Conservation (phyloP, 35 echinoderm and acorn worm species). For the Chiridota heheva region DNA sequence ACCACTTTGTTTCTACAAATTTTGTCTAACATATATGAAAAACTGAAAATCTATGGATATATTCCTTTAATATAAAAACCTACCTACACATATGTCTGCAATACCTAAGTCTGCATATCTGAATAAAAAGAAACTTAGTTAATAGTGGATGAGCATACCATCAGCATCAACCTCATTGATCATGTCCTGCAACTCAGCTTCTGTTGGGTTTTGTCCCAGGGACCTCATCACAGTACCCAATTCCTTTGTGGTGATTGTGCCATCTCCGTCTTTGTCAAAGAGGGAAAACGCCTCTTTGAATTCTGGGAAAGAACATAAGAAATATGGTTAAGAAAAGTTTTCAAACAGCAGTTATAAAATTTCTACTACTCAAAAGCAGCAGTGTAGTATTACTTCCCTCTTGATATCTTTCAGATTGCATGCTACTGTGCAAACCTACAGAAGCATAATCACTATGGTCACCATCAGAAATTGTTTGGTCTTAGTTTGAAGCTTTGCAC, state of each 20-base stretch:
- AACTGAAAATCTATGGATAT: neutral
- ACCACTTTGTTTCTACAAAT: neutral
- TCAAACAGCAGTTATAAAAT: too few species aligned
- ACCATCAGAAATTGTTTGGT: too few species aligned
- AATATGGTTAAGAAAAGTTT: too few species aligned
- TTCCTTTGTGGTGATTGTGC: conserved; percentile 97
- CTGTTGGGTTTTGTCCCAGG: conserved; percentile 93
- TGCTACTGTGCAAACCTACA: too few species aligned
- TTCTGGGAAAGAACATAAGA: conserved; percentile 29
- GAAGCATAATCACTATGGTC: too few species aligned
- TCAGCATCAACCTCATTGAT: conserved; percentile 99
- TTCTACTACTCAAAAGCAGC: too few species aligned
- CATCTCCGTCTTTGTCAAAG: conserved; percentile 98
- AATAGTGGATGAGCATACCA: conserved; percentile 46
- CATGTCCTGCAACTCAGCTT: conserved; percentile 99
- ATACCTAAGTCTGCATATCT: neutral
- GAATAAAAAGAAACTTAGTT: neutral
- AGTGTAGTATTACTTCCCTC: too few species aligned
- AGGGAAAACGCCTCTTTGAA: conserved; percentile 98
- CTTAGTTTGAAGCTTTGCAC: too few species aligned
- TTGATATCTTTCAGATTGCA: too few species aligned
- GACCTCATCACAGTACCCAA: conserved; percentile 97
- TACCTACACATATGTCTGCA: neutral
- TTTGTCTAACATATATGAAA: neutral
- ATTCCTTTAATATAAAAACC: neutral